Percentiles rank a stretch among this genome's conserved stretches.
These are phyloP conservation scores for Gobius niger DNA, from an alignment of 2,113 vertebrate species.

Conservation along the genomic window DNA sequence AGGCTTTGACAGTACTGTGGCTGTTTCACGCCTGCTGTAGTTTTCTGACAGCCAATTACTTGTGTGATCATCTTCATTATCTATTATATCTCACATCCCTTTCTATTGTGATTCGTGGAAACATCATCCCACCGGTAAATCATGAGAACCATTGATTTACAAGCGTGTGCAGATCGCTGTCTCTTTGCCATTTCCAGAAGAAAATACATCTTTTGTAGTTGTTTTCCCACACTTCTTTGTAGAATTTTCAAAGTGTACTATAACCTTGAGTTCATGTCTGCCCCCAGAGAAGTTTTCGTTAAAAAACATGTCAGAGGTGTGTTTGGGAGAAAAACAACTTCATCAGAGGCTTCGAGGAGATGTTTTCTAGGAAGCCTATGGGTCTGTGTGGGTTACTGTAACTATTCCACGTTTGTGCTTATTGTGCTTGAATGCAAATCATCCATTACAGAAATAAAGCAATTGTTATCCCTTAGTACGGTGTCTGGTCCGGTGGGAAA, in stretches of 20 bases:
- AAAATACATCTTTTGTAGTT: constrained; percentile 13
- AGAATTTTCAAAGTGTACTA: constrained; percentile 26
- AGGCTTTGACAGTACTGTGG: too few relatives aligned
- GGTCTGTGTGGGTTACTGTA: background rate
- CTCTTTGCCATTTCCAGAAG: constrained; percentile 2
- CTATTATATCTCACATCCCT: constrained; percentile 10
- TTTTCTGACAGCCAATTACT: too few relatives aligned
- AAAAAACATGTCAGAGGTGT: constrained; percentile 19
- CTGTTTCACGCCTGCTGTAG: too few relatives aligned
- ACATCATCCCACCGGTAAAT: background rate
- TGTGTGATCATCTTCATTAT: too few relatives aligned
- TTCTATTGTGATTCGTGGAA: background rate
- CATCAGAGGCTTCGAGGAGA: constrained; percentile 2
- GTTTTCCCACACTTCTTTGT: constrained; percentile 18
- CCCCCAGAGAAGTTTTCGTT: constrained; percentile 4
- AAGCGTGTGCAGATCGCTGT: background rate
- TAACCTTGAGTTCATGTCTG: constrained; percentile 27
- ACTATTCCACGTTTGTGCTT: background rate
- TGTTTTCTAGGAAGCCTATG: constrained; percentile 1
- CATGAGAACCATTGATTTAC: background rate
- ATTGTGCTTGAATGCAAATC: constrained; percentile 21
- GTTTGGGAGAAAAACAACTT: constrained; percentile 30
- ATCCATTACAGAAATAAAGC: constrained; percentile 33
- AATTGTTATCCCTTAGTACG: constrained; percentile 25
- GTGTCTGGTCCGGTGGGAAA: constrained; percentile 43